Evolutionary conservation across 2,113 vertebrate genomes (phyloP).

Genomic region (Protobothrops mucrosquamatus): DNA sequence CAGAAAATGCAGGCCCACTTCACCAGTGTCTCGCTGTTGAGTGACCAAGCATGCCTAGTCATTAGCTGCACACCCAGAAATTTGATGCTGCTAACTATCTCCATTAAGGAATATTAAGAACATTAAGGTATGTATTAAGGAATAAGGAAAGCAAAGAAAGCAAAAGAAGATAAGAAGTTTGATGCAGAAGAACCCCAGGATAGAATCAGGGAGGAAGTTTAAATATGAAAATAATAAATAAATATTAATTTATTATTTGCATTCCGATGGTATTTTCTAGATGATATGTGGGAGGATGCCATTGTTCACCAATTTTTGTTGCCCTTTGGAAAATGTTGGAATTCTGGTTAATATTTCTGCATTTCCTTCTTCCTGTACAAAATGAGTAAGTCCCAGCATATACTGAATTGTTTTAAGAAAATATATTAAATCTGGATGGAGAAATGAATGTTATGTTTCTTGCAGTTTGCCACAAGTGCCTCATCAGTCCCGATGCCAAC

Average conservation of each 20-base stretch:
- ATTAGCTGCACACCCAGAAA: no score
- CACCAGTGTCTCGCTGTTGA: no score
- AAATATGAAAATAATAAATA: neutral
- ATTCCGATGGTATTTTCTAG: neutral
- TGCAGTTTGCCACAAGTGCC: slow-evolving; percentile 41
- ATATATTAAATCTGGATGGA: slow-evolving; percentile 15
- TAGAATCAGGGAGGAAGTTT: neutral
- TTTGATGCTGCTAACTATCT: no score
- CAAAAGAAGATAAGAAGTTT: neutral
- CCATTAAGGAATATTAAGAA: no score
- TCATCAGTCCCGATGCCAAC: slow-evolving; percentile 44
- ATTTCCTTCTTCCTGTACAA: neutral
- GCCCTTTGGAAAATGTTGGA: neutral
- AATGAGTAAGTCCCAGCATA: neutral
- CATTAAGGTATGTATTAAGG: neutral
- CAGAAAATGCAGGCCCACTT: no score
- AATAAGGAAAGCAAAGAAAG: neutral
- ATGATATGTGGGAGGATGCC: neutral
- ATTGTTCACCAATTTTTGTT: neutral
- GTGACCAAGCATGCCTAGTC: no score
- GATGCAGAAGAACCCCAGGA: neutral
- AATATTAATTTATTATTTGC: neutral
- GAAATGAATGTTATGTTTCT: slow-evolving; percentile 27
- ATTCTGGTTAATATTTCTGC: neutral
- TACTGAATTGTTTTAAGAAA: slow-evolving; percentile 9